Percentiles rank a stretch among this genome's conserved stretches.
These are phyloP conservation scores for Athetis lepigone DNA, from an alignment of 2,888 invertebrate genomes.

Conservation along the genomic window DNA sequence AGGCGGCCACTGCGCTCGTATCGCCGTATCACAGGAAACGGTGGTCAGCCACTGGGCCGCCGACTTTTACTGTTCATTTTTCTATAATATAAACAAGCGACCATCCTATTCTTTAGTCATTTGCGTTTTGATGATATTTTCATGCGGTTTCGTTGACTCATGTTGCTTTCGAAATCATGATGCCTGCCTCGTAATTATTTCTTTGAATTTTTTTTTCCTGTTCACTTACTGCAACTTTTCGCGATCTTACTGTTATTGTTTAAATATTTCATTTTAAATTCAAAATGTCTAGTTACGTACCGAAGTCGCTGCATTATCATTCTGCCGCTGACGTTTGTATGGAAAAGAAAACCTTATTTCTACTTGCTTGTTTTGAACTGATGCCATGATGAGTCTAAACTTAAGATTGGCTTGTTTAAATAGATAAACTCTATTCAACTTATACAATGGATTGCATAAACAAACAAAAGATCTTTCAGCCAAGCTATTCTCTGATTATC, in stretches of 20 bases:
- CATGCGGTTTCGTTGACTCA: slow-evolving; percentile 44
- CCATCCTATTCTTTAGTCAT: slow-evolving; percentile 61
- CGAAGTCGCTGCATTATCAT: neutral
- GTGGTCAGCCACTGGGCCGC: slow-evolving; percentile 72
- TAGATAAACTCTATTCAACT: slow-evolving; percentile 53
- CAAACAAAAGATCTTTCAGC: slow-evolving; percentile 33
- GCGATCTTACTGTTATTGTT: neutral
- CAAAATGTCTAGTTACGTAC: neutral
- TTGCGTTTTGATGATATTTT: slow-evolving; percentile 62
- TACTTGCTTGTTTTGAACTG: slow-evolving; percentile 19
- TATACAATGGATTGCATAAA: slow-evolving; percentile 47
- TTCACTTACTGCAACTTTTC: slow-evolving; percentile 6
- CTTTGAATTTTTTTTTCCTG: slow-evolving; percentile 28
- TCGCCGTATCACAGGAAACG: slow-evolving; percentile 81
- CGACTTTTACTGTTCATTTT: slow-evolving; percentile 68
- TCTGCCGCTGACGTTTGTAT: neutral
- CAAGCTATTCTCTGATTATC: slow-evolving; percentile 36
- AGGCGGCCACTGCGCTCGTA: slow-evolving; percentile 42
- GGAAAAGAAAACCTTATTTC: slow-evolving; percentile 1
- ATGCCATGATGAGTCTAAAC: slow-evolving; percentile 15
- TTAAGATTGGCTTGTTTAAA: slow-evolving; percentile 25
- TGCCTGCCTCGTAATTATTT: slow-evolving; percentile 14
- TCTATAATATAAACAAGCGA: slow-evolving; percentile 67
- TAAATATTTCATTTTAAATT: neutral
- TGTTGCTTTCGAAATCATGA: slow-evolving; percentile 16